Base-by-base conservation (phyloP, 2,888 invertebrate genomes). In the Troides helena region DNA sequence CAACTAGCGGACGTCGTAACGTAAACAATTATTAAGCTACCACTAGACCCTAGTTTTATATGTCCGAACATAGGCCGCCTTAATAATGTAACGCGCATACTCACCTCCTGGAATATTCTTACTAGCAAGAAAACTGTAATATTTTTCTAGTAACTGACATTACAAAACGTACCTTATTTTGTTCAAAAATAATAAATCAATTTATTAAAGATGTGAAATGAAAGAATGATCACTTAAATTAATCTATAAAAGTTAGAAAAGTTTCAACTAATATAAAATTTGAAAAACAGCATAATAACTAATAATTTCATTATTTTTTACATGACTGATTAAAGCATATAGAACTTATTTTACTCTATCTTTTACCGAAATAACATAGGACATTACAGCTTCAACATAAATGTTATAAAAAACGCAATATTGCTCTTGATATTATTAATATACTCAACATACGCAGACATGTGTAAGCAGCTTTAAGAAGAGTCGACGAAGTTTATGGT, bases 1-100 rank as follows among this genome's bases (percentile, higher is more conserved):
- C 72, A 67, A 59, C 73, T 68, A 66, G 62, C 73, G 72, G 67
- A 72, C 72, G 71, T 68, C 58, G 60, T 72, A 70, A 70, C 68
- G 65, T 67, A 61, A 70, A 70, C 70, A 70, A 67, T 63, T 67
- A 66, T 70, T 62, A 70, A 43, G 61, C 60, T 67, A 61, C 59
- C 57, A 64, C 62, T 50, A 70, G 67, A 50, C 67, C 65, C 65
- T 64, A 61, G 60, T 64, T 46, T 56, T 14, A 59, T 57, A 63
- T 53, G 21, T 50, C 65, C 43, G 61, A 65, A 61, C 65, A 62
- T 65, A 46, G 62, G 30, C 61, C 39, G 59, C 21, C 25, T 12
- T 14, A 56, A 61, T 64, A 59, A 53, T 18, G 21, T 58, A 21
- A 12, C 4, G 3, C n/a, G 10, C 50, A 17, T 12, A 50, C 5